Base-by-base conservation (phyloP, 2,888 invertebrate genomes). In the Drosophila sordidula region DNA sequence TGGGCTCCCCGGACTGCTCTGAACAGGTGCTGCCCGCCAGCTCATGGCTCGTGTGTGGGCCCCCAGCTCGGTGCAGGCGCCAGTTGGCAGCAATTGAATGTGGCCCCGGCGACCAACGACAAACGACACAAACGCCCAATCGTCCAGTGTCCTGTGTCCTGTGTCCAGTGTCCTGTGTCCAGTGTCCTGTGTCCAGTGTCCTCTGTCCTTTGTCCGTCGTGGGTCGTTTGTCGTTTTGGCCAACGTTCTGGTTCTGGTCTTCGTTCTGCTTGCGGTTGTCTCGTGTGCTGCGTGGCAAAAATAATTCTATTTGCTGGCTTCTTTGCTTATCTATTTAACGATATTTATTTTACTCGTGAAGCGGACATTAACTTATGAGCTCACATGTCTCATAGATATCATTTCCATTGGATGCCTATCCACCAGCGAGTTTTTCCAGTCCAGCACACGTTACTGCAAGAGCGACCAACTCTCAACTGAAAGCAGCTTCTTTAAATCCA, bases 301-400 rank as follows among this genome's bases (percentile, higher is more conserved):
- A 74, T 74, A 75, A 75, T 78, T 75, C 75, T 72, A 85, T 83
- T 85, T 82, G 82, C 80, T 80, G 70, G 69, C 83, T 82, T 71
- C 69, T 69, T 78, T 74, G 75, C 80, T 80, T 83, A 85, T 75
- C 80, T 70, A 50, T 75, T 73, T 73, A 82, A 86, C 78, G 72
- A 81, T 78, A 79, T 76, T 82, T 84, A 79, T 79, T 82, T 71
- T 62, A 36, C 74, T 52, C 45, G 55, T 39, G 51, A 52, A 65
- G 58, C 29, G 56, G 58, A 66, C 71, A 70, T 75, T 75, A 75
- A 75, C 75, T 75, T 67, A 75, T 75, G 67, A 71, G 71, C 75
- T 67, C 26, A 75, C 67, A 64, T 57, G 54, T 39, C 59, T 47
- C 45, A 45, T 41, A 38, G 57, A 65, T 57, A 68, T 32, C 8